Evolutionary conservation across 2,113 vertebrate genomes (phyloP), one percentile per base, ranked within the genome.

Genomic region (Cheilinus undulatus): DNA sequence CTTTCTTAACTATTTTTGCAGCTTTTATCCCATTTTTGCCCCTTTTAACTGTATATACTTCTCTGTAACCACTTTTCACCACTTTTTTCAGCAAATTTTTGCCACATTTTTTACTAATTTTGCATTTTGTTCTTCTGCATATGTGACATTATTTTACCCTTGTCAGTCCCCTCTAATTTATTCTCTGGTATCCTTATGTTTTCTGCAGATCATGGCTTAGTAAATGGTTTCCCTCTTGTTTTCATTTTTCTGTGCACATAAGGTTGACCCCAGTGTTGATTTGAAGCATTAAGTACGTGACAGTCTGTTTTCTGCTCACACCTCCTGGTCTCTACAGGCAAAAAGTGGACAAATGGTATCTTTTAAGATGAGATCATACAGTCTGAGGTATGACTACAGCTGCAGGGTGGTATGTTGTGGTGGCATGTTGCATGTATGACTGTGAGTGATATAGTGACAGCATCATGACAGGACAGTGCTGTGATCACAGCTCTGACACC

Each of bases 391-490:
- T 70, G 72, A 40, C 58, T 22, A 53, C 2, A 40, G 52, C 58
- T 69, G 48, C 51, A 36, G 38, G 9, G 23, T 60, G 67, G 48
- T 62, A 23, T 67, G 68, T 51, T 88, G 69, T 61, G 73, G 70
- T 28, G 42, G 38, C 61, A 53, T 60, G 43, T 46, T 56, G 67
- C 74, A 56, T 58, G 54, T 71, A 65, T n/a, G 69, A 54, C 40
- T 66, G 23, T 64, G 70, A 82, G 82, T 90, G 87, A 90, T 85
- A 82, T 86, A 82, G 59, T 84, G 88, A 91, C 83, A 89, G 86
- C 80, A 89, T 72, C 80, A 86, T 85, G 91, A 87, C 86, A 91
- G 84, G 74, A 57, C 69, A 75, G 83, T 69, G 78, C 82, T 80
- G 85, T 85, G 88, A 90, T 89, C 87, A 85, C 84, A 85, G 78